These are phyloP conservation scores for Petrocephalus zakoni DNA, from an alignment of 2,113 vertebrate species.

Conservation along the genomic window DNA sequence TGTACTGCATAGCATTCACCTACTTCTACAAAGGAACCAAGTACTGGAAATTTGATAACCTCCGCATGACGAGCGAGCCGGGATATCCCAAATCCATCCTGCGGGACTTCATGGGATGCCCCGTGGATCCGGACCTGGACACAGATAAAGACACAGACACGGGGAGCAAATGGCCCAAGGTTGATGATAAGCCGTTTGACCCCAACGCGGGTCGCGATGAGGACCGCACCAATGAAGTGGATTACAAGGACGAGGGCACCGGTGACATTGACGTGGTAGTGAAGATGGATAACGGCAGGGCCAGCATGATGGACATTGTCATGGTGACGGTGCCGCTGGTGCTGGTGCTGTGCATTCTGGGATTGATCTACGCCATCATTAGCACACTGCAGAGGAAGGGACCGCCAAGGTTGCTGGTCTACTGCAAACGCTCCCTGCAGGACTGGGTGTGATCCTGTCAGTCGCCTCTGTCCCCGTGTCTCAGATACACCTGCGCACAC, in stretches of 20 bases:
- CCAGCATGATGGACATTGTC: constrained; percentile 80
- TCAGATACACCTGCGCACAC: not conserved
- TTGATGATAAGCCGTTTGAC: constrained; percentile 72
- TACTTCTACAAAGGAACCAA: constrained; percentile 92
- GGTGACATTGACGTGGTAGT: constrained; percentile 82
- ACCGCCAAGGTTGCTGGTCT: constrained; percentile 76
- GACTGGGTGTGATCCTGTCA: constrained; percentile 85
- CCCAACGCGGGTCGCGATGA: constrained; percentile 51
- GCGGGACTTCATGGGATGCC: constrained; percentile 93
- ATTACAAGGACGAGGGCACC: constrained; percentile 43
- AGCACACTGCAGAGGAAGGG: constrained; percentile 94
- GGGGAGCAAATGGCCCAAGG: constrained; percentile 65
- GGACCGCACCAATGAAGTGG: constrained; percentile 37
- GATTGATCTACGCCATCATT: constrained; percentile 81
- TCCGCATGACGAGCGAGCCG: constrained; percentile 84
- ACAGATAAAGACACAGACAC: constrained; percentile 49
- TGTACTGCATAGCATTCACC: constrained; percentile 70
- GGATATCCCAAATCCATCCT: constrained; percentile 95
- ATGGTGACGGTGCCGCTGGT: constrained; percentile 83
- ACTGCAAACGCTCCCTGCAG: constrained; percentile 96
- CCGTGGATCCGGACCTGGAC: constrained; percentile 55
- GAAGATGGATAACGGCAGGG: constrained; percentile 80
- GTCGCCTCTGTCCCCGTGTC: not conserved
- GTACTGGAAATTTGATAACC: constrained; percentile 98
- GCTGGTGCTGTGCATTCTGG: constrained; percentile 85